Base-by-base conservation (phyloP, 2,797 vertebrate genomes). In the Pterois miles region DNA sequence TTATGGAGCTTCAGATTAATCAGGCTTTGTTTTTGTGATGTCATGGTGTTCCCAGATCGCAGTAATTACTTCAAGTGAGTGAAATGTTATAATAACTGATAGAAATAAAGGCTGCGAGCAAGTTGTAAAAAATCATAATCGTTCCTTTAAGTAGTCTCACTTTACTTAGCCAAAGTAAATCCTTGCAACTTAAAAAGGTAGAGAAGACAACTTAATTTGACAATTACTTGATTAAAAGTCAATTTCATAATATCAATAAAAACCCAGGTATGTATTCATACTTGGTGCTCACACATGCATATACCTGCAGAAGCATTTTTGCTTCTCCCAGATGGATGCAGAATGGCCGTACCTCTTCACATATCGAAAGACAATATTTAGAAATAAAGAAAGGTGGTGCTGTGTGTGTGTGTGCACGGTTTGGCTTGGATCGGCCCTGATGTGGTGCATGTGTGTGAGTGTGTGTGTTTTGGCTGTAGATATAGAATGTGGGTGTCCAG, bases 371-470 rank as follows among this genome's bases (percentile, higher is more conserved):
- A 1, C 52, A 68, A 90, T 87, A 85, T 80, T 60, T 65, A 76
- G 70, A 62, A 27, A 88, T 62, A 66, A 74, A 75, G 83, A 76
- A 78, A 86, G 74, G 88, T 78, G 90, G 59, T 87, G 90, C 86
- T 84, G 82, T 92, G 89, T 82, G 89, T 82, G 60, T 36, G 81
- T 85, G 65, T 40, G 66, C 67, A 81, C 57, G 62, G 60, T 68
- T 91, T 91, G 88, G 86, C 87, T 81, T 16, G 74, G 70, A 81
- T 60, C 5, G 62, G 64, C 53, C 54, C 65, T 66, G 70, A 18
- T 56, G 52, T 68, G 65, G 43, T 34, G 63, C 7, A 2, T 10
- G 52, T 43, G 38, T 63, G 53, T 85, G 74, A 4, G 16, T 50
- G 18, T 33, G 36, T 59, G 75, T 72, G 34, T 80, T 77, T 71